Conservation (phyloP, 2,113 vertebrate genomes). For the Speoplatyrhinus poulsoni region DNA sequence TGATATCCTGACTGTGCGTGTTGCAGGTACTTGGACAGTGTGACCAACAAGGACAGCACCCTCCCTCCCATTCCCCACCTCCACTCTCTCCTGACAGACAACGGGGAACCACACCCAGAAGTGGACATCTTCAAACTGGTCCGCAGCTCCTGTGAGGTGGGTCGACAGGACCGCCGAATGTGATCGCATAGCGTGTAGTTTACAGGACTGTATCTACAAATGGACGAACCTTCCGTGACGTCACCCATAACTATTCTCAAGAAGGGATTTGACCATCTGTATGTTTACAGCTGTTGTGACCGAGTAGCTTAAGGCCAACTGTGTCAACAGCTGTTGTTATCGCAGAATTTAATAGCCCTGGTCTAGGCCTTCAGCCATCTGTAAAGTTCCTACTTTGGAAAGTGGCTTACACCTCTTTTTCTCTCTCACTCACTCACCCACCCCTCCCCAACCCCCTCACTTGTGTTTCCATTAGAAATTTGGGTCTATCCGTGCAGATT, state of each 20-base stretch:
- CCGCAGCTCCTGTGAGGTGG: conserved; percentile 91
- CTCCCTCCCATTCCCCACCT: conserved; percentile 96
- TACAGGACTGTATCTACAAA: background rate
- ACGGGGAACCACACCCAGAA: conserved; percentile 91
- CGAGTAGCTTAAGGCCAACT: no score
- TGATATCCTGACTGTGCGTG: background rate
- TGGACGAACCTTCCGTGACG: no score
- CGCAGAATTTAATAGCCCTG: no score
- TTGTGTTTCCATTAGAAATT: conserved; percentile 85
- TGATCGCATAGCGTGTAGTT: background rate
- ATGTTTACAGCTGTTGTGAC: background rate
- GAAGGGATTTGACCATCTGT: background rate
- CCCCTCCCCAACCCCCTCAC: background rate
- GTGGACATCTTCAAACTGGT: conserved; percentile 98
- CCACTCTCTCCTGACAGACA: conserved; percentile 93
- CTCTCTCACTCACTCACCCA: background rate
- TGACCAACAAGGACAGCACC: conserved; percentile 97
- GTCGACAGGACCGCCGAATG: background rate
- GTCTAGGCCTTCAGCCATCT: no score
- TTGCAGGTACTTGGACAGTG: conserved; percentile 91
- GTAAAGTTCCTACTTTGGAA: no score
- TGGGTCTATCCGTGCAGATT: conserved; percentile 87
- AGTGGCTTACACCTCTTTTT: background rate
- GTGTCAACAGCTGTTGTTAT: no score
- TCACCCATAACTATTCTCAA: background rate